Conservation (phyloP, 1,140 invertebrate genomes). For the Thaumetopoea pityocampa region DNA sequence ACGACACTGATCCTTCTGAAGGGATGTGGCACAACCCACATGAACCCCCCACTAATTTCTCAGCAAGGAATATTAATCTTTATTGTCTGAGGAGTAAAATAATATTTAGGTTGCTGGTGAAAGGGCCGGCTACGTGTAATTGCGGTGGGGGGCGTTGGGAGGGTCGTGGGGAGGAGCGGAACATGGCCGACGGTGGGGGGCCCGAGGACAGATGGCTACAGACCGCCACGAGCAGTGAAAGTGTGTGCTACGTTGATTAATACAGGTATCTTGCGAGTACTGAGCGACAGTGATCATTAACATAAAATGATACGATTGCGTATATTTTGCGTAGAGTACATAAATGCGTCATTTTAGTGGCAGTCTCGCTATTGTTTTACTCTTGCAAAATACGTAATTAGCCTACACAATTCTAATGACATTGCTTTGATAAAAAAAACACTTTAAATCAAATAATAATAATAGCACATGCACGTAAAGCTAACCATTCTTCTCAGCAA, state of each 20-base stretch:
- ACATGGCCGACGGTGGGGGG: slow-evolving; percentile 52
- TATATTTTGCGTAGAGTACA: no score
- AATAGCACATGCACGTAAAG: no score
- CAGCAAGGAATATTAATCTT: slow-evolving; percentile 55
- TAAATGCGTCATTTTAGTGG: no score
- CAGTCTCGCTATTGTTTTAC: no score
- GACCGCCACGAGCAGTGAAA: slow-evolving; percentile 25
- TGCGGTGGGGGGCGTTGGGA: slow-evolving; percentile 64
- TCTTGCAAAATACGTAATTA: no score
- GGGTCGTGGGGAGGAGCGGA: slow-evolving; percentile 59
- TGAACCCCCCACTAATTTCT: slow-evolving; percentile 20
- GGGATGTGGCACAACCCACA: slow-evolving; percentile 48
- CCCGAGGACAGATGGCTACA: slow-evolving; percentile 52
- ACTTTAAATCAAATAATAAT: no score
- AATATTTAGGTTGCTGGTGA: slow-evolving; percentile 39
- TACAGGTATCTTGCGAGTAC: background rate
- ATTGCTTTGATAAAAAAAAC: no score
- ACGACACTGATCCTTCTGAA: slow-evolving; percentile 49
- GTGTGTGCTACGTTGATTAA: background rate
- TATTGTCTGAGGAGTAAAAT: slow-evolving; percentile 53
- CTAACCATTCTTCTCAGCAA: no score
- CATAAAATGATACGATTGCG: no score
- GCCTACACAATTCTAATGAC: no score
- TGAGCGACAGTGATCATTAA: no score
- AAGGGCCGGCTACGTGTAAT: slow-evolving; percentile 44